These are phyloP conservation scores for Dichetophora obliterata DNA, from an alignment of 2,888 invertebrate genomes.

Conservation along the genomic window DNA sequence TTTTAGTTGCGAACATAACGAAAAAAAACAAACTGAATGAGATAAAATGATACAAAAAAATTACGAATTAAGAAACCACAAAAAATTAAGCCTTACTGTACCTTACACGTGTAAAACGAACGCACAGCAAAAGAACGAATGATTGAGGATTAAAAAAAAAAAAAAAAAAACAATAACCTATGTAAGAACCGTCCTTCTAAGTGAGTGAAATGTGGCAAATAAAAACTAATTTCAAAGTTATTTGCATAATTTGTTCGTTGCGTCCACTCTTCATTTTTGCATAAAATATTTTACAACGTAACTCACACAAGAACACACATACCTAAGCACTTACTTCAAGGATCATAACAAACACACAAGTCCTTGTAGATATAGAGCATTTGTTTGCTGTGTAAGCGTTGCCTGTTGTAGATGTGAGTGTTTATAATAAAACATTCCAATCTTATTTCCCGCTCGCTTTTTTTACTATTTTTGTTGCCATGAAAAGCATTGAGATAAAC, in stretches of 20 bases:
- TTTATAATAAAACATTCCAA: no score
- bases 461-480: no score
- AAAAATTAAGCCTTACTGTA: no score
- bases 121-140: not conserved
- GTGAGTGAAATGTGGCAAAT: slow-evolving; percentile 45
- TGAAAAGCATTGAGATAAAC: not conserved
- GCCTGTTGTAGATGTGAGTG: not conserved
- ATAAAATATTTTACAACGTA: slow-evolving; percentile 15
- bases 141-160: not conserved
- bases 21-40: no score
- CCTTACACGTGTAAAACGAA: no score
- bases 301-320: slow-evolving; percentile 11
- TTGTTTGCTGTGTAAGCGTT: not conserved
- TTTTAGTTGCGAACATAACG: no score
- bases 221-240: slow-evolving; percentile 64
- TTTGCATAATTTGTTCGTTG: slow-evolving; percentile 65
- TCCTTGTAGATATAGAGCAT: not conserved
- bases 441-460: no score
- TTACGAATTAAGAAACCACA: no score
- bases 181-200: not conserved
- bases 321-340: not conserved
- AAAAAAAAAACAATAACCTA: not conserved
- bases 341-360: no score
- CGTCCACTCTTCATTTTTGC: slow-evolving; percentile 33
- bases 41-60: no score